These are phyloP conservation scores for Gymnoscelis rufifasciata DNA, from an alignment of 2,888 invertebrate species.

Conservation along the genomic window DNA sequence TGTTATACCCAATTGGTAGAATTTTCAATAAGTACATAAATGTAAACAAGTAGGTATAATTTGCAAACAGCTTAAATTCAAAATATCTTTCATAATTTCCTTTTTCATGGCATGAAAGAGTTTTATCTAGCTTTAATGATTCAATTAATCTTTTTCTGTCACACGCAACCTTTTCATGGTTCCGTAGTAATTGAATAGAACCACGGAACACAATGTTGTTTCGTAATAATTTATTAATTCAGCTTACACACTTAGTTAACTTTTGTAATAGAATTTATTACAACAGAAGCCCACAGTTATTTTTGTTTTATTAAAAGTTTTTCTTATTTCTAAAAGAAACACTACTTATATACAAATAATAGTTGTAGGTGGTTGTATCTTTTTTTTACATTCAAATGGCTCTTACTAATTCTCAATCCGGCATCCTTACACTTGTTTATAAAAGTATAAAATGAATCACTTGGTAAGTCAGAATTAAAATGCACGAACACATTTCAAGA, in stretches of 20 bases:
- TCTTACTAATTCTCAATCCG: too few relatives aligned
- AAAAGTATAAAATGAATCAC: slow-evolving; percentile 10
- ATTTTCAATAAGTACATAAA: background rate
- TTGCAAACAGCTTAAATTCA: background rate
- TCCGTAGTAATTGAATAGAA: background rate
- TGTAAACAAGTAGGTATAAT: background rate
- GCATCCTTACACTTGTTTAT: background rate
- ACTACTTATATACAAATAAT: too few relatives aligned
- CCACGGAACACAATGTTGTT: background rate
- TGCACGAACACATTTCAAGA: slow-evolving; percentile 68
- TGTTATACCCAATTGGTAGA: too few relatives aligned
- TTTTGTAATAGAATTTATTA: too few relatives aligned
- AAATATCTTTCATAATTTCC: background rate
- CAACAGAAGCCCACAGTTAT: too few relatives aligned
- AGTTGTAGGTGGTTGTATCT: too few relatives aligned
- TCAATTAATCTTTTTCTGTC: slow-evolving; percentile 24
- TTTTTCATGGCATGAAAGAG: slow-evolving; percentile 3
- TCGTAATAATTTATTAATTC: too few relatives aligned
- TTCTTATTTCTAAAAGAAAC: too few relatives aligned
- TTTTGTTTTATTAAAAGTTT: too few relatives aligned
- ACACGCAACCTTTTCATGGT: slow-evolving; percentile 2
- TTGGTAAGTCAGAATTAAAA: slow-evolving; percentile 67
- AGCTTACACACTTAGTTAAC: too few relatives aligned
- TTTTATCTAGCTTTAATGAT: slow-evolving; percentile 25
- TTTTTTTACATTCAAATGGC: too few relatives aligned